Conservation (phyloP, 2,797 vertebrate genomes). For the Tenualosa ilisha region DNA sequence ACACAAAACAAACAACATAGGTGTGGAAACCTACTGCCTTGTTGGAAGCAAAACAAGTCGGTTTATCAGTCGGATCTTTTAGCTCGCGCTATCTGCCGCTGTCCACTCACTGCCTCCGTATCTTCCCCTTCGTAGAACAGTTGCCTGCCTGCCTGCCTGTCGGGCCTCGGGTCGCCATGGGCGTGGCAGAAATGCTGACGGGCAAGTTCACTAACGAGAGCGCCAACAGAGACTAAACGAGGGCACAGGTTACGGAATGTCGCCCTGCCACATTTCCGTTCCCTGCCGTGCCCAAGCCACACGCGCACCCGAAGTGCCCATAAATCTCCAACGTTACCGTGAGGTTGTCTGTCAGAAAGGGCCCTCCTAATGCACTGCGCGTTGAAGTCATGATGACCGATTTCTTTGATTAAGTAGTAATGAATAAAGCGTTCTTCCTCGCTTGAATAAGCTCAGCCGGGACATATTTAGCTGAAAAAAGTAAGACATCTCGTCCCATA, state of each 20-base stretch:
- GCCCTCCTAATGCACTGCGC: no score
- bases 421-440: no score
- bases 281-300: background rate
- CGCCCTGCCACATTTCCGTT: background rate
- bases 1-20: background rate
- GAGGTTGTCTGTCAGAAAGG: no score
- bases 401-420: no score
- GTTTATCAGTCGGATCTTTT: background rate
- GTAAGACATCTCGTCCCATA: no score
- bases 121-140: background rate
- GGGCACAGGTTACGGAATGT: background rate
- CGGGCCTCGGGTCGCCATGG: background rate
- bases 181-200: constrained; percentile 39
- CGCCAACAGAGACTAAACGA: background rate
- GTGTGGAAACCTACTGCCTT: background rate
- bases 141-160: no score
- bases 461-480: no score
- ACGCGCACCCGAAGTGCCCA: no score
- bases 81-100: background rate
- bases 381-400: no score
- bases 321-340: no score
- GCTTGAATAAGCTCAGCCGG: no score
- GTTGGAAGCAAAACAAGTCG: background rate
- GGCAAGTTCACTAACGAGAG: constrained; percentile 26
- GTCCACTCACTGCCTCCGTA: background rate